Conservation (phyloP, 1,140 invertebrate genomes). For the Penaeus vannamei region DNA sequence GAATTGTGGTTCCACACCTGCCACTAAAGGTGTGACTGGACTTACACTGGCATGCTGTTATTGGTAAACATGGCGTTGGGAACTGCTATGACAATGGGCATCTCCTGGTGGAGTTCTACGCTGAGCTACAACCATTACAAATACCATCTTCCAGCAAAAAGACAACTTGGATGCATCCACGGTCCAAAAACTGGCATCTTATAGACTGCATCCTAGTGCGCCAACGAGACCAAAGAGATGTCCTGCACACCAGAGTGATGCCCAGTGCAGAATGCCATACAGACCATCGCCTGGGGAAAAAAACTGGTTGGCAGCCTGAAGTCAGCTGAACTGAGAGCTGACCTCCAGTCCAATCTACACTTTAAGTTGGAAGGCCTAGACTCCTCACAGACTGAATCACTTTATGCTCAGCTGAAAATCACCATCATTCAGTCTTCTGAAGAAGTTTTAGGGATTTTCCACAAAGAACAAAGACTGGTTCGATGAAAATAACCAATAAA, state of each 20-base stretch:
- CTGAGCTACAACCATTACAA: neutral
- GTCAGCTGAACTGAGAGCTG: too few species aligned
- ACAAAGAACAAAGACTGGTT: too few species aligned
- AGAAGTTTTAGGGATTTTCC: too few species aligned
- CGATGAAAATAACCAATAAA: too few species aligned
- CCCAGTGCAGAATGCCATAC: neutral
- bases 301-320: too few species aligned
- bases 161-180: neutral
- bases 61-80: neutral
- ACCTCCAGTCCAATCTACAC: too few species aligned
- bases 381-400: too few species aligned
- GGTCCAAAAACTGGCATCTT: neutral
- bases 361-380: too few species aligned
- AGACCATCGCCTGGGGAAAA: conserved; percentile 1
- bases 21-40: neutral
- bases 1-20: neutral
- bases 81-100: neutral
- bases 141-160: neutral
- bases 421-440: too few species aligned
- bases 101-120: neutral
- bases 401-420: too few species aligned
- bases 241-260: too few species aligned
- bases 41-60: neutral
- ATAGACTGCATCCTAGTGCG: neutral
- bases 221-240: neutral